phyloP scores from a whole-genome alignment of 2,113 vertebrate species.

The Scophthalmus maximus region DNA sequence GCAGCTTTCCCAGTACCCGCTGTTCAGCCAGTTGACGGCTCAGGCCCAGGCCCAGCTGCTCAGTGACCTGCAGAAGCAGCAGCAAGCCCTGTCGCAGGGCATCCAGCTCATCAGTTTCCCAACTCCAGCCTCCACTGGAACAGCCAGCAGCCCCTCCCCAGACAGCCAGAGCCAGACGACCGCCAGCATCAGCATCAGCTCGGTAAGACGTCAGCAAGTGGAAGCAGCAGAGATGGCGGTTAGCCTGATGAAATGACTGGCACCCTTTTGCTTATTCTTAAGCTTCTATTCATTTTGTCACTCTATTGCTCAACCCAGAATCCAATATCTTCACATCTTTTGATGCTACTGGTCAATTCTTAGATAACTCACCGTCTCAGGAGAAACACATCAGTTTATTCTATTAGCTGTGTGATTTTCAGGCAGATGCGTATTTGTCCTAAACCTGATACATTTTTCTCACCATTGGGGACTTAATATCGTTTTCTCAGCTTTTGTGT shows the following conservation, averaged over 20 bases:
- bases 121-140: slow-evolving; percentile 83
- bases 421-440: not conserved
- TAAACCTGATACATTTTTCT: not conserved
- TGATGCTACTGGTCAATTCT: slow-evolving; percentile 1
- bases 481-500: not conserved
- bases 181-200: slow-evolving; percentile 90
- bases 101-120: slow-evolving; percentile 90
- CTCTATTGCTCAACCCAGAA: not conserved
- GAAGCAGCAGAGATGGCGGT: not conserved
- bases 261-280: slow-evolving; percentile 25
- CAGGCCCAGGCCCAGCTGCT: slow-evolving; percentile 88
- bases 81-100: slow-evolving; percentile 78
- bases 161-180: slow-evolving; percentile 89
- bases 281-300: slow-evolving; percentile 14
- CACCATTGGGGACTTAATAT: no score
- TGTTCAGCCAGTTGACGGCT: slow-evolving; percentile 90
- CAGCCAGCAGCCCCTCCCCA: slow-evolving; percentile 88
- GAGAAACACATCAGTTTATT: not conserved
- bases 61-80: slow-evolving; percentile 88
- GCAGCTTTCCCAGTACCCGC: slow-evolving; percentile 92
- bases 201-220: slow-evolving; percentile 83
- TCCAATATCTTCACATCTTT: slow-evolving; percentile 9
- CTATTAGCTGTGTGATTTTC: slow-evolving; percentile 2
- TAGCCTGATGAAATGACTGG: not conserved
- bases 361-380: not conserved